Base-by-base conservation (phyloP, 2,797 vertebrate species). In the Pipistrellus pygmaeus region DNA sequence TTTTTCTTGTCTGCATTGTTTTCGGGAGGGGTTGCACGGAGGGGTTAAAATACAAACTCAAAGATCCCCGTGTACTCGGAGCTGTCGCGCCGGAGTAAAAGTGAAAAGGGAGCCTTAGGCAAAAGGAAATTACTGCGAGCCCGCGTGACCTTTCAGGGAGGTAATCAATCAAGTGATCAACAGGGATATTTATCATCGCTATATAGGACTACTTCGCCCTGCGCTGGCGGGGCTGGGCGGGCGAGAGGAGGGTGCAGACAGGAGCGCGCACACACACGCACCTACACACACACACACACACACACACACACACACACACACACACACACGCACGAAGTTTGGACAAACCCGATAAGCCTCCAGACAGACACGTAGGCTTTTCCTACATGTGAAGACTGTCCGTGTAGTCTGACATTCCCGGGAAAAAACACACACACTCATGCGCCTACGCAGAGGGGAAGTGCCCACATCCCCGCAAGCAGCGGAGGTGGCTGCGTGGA, bases 111-210 rank as follows among this genome's bases (percentile, higher is more conserved):
- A 99, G 99, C 99, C 99, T 98, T 98, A 98, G 99, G 99, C 99
- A 97, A 98, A 98, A 99, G 99, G 99, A 99, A 99, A 99, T 99
- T 99, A 99, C 99, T 98, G 98, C 98, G 98, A 98, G 99, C 99
- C 99, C 98, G 99, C 98, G 98, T 99, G 99, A 99, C 99, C 99
- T 99, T 99, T 99, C 98, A 98, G 99, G 99, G 98, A 99, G 99
- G 99, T 99, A 99, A 99, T 99, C 99, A 99, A 99, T 99, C 99
- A 99, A 99, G 98, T 99, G 99, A 99, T 99, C 99, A 99, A 99
- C 99, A 98, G 99, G 99, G 99, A 99, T 99, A 99, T 99, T 99
- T 99, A 99, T 99, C 99, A 99, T 98, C 98, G 98, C 99, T 99
- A 97, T 98, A 98, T 99, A 98, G 98, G 98, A 98, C 98, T 98